These are phyloP conservation scores for Acronicta aceris DNA, from an alignment of 2,888 invertebrate species.

Conservation along the genomic window DNA sequence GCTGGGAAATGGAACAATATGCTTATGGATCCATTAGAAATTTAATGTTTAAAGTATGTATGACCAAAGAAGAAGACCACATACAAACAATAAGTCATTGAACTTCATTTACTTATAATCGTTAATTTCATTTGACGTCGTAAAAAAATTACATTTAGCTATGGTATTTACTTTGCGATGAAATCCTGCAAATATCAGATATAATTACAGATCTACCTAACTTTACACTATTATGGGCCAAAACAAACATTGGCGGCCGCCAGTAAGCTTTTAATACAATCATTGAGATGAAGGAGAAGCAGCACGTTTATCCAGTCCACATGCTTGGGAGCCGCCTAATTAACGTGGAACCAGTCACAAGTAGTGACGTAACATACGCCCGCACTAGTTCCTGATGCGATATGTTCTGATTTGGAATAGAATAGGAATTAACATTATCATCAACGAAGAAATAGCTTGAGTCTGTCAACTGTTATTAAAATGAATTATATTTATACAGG, in stretches of 20 bases:
- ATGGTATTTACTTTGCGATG: no score
- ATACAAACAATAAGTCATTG: no score
- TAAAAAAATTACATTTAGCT: no score
- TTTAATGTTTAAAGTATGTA: neutral
- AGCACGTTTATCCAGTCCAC: conserved; percentile 24
- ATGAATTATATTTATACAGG: no score
- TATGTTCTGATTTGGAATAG: conserved; percentile 5
- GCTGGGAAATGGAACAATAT: conserved; percentile 15
- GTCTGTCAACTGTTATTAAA: neutral
- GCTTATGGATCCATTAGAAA: neutral
- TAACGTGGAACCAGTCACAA: conserved; percentile 30
- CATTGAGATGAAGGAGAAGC: no score
- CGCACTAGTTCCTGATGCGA: conserved; percentile 14
- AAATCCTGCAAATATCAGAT: neutral
- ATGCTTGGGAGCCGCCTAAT: conserved; percentile 27
- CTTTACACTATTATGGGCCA: no score
- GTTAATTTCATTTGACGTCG: no score
- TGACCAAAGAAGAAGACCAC: neutral
- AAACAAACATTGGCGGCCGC: no score
- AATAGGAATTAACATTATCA: conserved; percentile 13
- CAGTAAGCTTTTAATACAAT: no score
- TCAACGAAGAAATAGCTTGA: conserved; percentile 3
- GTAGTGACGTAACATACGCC: conserved; percentile 7
- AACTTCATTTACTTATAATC: no score
- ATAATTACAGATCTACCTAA: no score